These are phyloP conservation scores for Pantherophis alleghaniensis DNA, from an alignment of 2,797 vertebrate genomes.

Conservation along the genomic window DNA sequence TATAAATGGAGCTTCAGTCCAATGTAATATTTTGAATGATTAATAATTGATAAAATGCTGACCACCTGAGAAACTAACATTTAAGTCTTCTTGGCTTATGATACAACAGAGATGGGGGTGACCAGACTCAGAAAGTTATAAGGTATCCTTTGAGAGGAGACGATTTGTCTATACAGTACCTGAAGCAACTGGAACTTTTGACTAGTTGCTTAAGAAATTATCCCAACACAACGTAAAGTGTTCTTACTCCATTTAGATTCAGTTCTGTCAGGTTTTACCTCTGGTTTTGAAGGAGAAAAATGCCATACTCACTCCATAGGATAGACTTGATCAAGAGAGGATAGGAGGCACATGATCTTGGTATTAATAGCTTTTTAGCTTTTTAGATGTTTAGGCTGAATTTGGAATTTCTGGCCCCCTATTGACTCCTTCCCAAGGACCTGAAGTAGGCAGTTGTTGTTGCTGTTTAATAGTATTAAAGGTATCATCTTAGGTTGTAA, in stretches of 20 bases:
- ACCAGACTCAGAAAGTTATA: background rate
- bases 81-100: background rate
- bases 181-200: background rate
- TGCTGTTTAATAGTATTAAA: background rate
- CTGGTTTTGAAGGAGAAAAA: background rate
- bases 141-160: background rate
- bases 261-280: background rate
- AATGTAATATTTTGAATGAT: background rate
- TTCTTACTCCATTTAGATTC: background rate
- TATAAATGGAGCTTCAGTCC: background rate
- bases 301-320: background rate
- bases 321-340: background rate
- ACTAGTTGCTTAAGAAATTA: background rate
- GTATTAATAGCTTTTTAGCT: background rate
- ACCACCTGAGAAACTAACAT: background rate
- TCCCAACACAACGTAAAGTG: background rate
- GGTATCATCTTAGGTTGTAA: background rate
- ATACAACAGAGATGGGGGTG: background rate
- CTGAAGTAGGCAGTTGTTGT: background rate
- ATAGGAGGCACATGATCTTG: background rate
- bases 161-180: background rate
- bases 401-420: background rate
- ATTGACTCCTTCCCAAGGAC: background rate
- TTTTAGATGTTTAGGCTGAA: background rate
- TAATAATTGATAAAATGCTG: background rate